phyloP scores from a whole-genome alignment of 2,888 invertebrate species.

The Julus scandinavius region DNA sequence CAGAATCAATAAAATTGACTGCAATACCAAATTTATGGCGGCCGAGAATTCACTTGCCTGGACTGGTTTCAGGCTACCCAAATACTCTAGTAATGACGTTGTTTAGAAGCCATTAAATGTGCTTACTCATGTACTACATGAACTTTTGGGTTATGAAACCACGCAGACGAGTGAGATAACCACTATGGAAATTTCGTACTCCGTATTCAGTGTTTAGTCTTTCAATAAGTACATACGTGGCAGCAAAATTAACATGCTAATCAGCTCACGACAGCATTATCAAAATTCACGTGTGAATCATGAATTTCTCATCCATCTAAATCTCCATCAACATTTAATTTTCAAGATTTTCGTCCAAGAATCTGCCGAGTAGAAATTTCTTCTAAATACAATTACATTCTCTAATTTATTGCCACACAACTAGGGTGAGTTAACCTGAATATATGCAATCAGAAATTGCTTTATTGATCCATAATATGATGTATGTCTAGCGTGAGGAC shows the following conservation, averaged over 20 bases:
- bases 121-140: slow-evolving; percentile 29
- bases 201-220: not conserved
- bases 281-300: not conserved
- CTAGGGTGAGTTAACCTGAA: too few relatives aligned
- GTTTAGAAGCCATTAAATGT: not conserved
- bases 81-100: not conserved
- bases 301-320: not conserved
- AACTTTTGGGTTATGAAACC: slow-evolving; percentile 18
- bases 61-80: slow-evolving; percentile 16
- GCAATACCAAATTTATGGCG: not conserved
- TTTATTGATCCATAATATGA: too few relatives aligned
- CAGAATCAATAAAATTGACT: not conserved
- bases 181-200: slow-evolving; percentile 24
- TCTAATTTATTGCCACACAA: too few relatives aligned
- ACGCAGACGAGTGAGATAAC: not conserved
- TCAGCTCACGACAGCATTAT: not conserved
- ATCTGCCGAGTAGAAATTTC: not conserved
- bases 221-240: not conserved
- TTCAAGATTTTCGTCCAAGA: not conserved
- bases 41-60: not conserved
- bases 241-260: not conserved
- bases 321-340: not conserved
- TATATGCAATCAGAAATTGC: too few relatives aligned
- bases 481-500: too few relatives aligned
- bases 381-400: too few relatives aligned